Conservation (phyloP, 2,113 vertebrate species). For the Nestor notabilis region DNA sequence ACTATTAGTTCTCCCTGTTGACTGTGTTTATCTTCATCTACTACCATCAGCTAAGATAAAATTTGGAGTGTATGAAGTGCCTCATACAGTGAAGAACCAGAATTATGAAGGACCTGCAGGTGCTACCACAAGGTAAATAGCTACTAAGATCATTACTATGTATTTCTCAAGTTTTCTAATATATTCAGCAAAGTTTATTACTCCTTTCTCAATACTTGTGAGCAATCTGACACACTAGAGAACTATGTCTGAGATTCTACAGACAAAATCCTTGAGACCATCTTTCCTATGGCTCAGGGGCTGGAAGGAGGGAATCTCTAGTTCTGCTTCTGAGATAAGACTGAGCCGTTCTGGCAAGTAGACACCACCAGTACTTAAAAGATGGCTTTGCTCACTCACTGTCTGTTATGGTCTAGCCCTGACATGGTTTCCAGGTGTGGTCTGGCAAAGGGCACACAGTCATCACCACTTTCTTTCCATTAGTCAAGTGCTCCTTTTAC, state of each 20-base stretch:
- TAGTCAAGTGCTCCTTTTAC: not conserved
- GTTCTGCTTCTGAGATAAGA: not conserved
- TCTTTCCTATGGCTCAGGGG: not conserved
- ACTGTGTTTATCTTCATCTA: not conserved
- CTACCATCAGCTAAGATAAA: not conserved
- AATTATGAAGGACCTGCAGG: constrained; percentile 32
- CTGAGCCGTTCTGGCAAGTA: not conserved
- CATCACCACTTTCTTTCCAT: not conserved
- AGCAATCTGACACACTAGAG: not conserved
- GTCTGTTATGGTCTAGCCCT: not conserved
- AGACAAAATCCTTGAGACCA: not conserved
- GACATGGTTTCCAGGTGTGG: not conserved
- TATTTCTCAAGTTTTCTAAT: not conserved
- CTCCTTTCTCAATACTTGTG: not conserved
- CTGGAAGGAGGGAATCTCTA: not conserved
- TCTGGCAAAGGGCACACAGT: not conserved
- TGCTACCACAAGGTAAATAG: constrained; percentile 2
- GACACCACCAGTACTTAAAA: not conserved
- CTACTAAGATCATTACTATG: not conserved
- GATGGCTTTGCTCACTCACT: not conserved
- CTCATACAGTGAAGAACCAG: not conserved
- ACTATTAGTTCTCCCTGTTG: not conserved
- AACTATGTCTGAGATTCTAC: not conserved
- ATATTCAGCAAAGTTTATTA: not conserved
- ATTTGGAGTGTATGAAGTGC: constrained; percentile 27